These are phyloP conservation scores for Psilanteris sp. DNA, from an alignment of 1,140 invertebrate species.

Conservation along the genomic window DNA sequence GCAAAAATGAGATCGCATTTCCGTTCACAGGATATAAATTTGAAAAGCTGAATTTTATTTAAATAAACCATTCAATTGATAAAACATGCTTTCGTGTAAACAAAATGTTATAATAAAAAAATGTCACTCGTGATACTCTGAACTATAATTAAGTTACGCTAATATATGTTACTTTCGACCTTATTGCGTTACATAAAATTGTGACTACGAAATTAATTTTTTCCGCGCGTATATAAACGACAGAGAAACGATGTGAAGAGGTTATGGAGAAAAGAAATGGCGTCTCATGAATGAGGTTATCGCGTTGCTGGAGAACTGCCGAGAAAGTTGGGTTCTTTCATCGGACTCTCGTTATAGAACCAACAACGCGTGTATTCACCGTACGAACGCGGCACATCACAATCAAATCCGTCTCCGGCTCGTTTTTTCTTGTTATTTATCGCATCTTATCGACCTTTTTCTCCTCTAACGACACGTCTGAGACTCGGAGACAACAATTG, in stretches of 20 bases:
- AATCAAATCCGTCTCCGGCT: slow-evolving; percentile 35
- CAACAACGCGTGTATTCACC: slow-evolving; percentile 39
- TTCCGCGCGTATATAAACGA: slow-evolving; percentile 11
- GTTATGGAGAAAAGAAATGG: slow-evolving; percentile 15
- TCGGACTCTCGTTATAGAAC: slow-evolving; percentile 18
- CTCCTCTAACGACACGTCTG: slow-evolving; percentile 11
- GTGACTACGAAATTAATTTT: slow-evolving; percentile 30
- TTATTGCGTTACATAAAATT: slow-evolving; percentile 2
- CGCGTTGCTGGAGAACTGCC: slow-evolving; percentile 16
- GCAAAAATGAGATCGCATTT: no score
- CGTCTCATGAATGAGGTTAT: slow-evolving; percentile 19
- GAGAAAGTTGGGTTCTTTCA: slow-evolving; percentile 25
- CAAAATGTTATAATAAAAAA: no score
- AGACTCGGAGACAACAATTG: slow-evolving; percentile 19
- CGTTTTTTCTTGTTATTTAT: slow-evolving; percentile 47
- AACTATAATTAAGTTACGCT: no score
- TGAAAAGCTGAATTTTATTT: no score
- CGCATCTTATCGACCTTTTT: slow-evolving; percentile 42
- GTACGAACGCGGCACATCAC: slow-evolving; percentile 19
- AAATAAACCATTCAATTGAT: no score
- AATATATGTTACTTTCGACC: no score
- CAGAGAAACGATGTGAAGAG: slow-evolving; percentile 13
- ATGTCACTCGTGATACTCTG: no score
- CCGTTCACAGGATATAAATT: no score
- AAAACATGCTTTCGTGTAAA: no score